A percentile compares a stretch with the other conserved stretches of the same genome.
Conservation (phyloP, 2,113 vertebrate species). For the Oxyruncus cristatus region DNA sequence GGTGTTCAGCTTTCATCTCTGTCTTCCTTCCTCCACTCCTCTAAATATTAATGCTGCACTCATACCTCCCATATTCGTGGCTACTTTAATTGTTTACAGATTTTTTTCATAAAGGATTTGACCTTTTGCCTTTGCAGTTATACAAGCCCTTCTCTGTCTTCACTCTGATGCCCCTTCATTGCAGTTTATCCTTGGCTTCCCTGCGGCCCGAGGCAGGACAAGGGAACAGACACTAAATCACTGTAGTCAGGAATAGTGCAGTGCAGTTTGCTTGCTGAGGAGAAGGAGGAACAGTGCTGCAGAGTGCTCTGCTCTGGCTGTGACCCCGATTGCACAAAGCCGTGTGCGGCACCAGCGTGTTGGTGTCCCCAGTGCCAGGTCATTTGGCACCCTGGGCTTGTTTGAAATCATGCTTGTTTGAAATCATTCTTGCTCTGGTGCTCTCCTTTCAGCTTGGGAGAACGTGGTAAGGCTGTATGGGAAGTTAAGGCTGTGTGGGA, state of each 20-base stretch:
- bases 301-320: background rate
- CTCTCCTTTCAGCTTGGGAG: background rate
- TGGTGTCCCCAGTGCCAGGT: background rate
- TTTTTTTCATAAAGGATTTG: conserved; percentile 23
- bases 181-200: background rate
- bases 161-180: background rate
- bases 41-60: conserved; percentile 38
- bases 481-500: background rate
- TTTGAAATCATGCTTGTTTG: background rate
- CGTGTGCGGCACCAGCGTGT: rapidly evolving
- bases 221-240: background rate
- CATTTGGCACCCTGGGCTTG: background rate
- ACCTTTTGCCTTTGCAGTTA: conserved; percentile 11
- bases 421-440: background rate
- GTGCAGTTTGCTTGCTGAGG: background rate
- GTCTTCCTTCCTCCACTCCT: conserved; percentile 45
- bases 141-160: conserved; percentile 25
- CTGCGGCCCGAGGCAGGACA: rapidly evolving
- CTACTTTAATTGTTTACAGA: conserved; percentile 18
- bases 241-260: background rate
- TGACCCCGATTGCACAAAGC: background rate
- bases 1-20: conserved; percentile 63
- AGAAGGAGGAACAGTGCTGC: background rate
- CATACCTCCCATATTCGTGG: background rate
- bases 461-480: background rate